Evolutionary conservation across 2,888 invertebrate genomes (phyloP), one percentile per base, ranked within the genome.

Genomic region (Lymantria dispar): DNA sequence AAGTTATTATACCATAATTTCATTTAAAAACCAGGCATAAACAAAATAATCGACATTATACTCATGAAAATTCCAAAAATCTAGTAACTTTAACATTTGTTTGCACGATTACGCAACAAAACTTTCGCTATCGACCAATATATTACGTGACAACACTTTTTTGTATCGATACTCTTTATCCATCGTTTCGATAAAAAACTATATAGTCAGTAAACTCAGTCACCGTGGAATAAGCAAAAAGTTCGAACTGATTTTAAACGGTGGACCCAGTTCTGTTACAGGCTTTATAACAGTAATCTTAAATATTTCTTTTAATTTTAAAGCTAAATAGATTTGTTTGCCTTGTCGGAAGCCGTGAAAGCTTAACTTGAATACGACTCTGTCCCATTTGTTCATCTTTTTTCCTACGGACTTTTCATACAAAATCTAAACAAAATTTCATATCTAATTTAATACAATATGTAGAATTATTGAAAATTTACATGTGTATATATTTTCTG

Each of bases 101-200:
- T 69, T 56, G 49, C 48, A 14, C 29, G 50, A 55, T 87, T 84
- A 69, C 76, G 74, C 70, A 85, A 83, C 71, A 59, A 55, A 58
- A 85, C 87, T 90, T 88, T 89, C 87, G 71, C 85, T 80, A 58
- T 78, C 78, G 60, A 64, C 52, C 76, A 74, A 83, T 85, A 74
- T 70, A 78, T 87, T 89, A 89, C 87, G 88, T 86, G 86, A 87
- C 70, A 45, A 50, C 62, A 64, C 62, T 56, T 54, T 63, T 75
- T 81, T 79, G 70, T 83, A 83, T 74, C 62, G 58, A 64, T 63
- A 78, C 46, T 76, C 61, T 65, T 68, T 71, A 59, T 73, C 62
- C 62, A 68, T 68, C 53, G 58, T 44, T 62, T 22, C 69, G 70
- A 75, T 62, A 73, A 69, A 70, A 76, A 79, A 76, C 72, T 58